Evolutionary conservation across 2,888 invertebrate genomes (phyloP).

Genomic region (Drosophila fulvimacula): DNA sequence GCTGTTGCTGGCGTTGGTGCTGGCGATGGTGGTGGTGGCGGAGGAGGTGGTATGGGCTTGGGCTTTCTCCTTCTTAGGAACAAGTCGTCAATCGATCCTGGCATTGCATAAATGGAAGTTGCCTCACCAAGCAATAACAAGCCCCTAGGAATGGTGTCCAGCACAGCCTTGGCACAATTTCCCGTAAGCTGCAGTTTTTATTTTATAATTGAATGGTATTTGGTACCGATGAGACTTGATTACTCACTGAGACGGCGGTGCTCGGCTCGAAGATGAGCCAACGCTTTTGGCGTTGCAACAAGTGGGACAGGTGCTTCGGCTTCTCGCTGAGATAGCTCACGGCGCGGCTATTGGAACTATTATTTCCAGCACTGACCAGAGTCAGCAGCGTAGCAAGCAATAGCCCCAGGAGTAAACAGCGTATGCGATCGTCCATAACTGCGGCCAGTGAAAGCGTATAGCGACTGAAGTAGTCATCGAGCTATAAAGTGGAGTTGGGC

Average conservation of each 20-base stretch:
- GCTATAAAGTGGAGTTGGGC: conserved; percentile 12
- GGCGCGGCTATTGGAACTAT: conserved; percentile 20
- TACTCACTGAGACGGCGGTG: conserved; percentile 70
- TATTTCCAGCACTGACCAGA: conserved; percentile 12
- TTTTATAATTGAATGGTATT: too few relatives aligned
- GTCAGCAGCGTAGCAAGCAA: conserved; percentile 20
- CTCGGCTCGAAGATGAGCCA: conserved; percentile 82
- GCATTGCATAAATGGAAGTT: conserved; percentile 77
- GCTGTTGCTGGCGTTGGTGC: conserved; percentile 37
- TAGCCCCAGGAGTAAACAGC: conserved; percentile 13
- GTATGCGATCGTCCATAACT: conserved; percentile 43
- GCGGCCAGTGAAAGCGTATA: conserved; percentile 5
- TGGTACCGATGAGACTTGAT: too few relatives aligned
- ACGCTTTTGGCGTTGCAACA: conserved; percentile 72
- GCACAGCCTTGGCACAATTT: conserved; percentile 72
- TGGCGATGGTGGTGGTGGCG: conserved; percentile 42
- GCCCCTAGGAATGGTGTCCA: conserved; percentile 75
- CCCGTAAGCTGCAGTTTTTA: conserved; percentile 57
- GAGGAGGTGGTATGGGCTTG: conserved; percentile 29
- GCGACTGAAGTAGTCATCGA: conserved; percentile 41
- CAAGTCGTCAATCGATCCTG: conserved; percentile 61
- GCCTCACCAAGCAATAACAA: conserved; percentile 69
- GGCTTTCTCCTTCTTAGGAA: conserved; percentile 52
- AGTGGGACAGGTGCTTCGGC: conserved; percentile 22
- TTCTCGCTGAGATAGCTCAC: conserved; percentile 56